Base-by-base conservation (phyloP, 2,113 vertebrate species). In the Petrocephalus microphthalmus region DNA sequence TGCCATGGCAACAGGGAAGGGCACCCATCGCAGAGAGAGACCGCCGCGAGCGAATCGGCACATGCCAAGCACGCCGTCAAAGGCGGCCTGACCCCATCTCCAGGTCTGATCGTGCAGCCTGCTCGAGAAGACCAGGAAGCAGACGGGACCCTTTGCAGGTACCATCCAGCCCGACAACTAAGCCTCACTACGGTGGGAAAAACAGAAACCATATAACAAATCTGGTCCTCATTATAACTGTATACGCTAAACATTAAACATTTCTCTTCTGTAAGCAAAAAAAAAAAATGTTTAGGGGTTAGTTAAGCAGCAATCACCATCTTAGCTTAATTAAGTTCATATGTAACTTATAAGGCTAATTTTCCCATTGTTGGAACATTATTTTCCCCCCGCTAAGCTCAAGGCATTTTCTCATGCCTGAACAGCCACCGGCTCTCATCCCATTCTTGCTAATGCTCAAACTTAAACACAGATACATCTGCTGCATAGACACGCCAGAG, bases 221-320 rank as follows among this genome's bases (percentile, higher is more conserved):
- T 89, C 84, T 87, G 84, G 83, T 90, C 52, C 22, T 87, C 89
- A 88, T 90, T 90, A 83, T 83, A 83, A 86, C 49, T 47, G 74
- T 84, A 86, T 86, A 74, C 42, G n/a, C 33, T 67, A 10, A 54
- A 49, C 60, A 86, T 86, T 71, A 89, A 86, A 49, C 15, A 88
- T 89, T 71, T 83, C 84, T 17, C 25, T 85, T 86, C 45, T 25
- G 64, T 49, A 89, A 87, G 52, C 8, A 87, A 71, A 45, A 85
- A 29, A 88, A 64, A 85, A 87, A 37, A 54, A 33, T 89, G 88
- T 78, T 84, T 83, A 60, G 56, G 74, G 45, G 87, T 57, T 86
- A 56, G 22, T 84, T 42, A 56, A 78, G 87, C 81, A 87, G 56
- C 84, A 89, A 51, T 85, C 51, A 84, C 42, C 83, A 22, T 84